Evolutionary conservation across 2,113 vertebrate species (phyloP), one percentile per base, ranked within the genome.

Genomic region (Bagarius yarrelli): DNA sequence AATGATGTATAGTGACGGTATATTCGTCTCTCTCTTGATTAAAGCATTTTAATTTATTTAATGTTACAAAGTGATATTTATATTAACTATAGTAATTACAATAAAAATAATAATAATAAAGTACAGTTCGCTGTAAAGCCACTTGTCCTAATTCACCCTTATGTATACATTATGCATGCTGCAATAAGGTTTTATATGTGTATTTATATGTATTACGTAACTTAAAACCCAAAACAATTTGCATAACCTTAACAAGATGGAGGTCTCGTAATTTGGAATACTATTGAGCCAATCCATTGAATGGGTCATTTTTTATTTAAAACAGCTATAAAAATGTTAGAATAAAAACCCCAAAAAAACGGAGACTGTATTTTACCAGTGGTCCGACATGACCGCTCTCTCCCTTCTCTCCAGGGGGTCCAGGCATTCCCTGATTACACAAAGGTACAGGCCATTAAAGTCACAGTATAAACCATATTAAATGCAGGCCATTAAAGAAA

Each of bases 381-480:
- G 93, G 88, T 59, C 96, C 96, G 4, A 95, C 95, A 0, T 96
- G 93, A 34, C 96, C 96, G 0, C 91, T 94, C 30, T 98, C 96
- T 6, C 96, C 96, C 63, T 98, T 98, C 74, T 98, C 96, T 0
- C 96, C 96, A 0, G 95, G 87, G 5, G 86, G 91, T 60, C 96
- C 96, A 4, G 96, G 96, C 93, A 98, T 94, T 47, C 96, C 96
- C 96, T 98, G 85, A 0, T 70, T 82, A 89, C 27, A 55, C 47
- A 88, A 53, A 78, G 32, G 25, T 73, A 56, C 25, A 59, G 13
- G 64, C 81, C 64, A 61, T 85, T 60, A 86, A 72, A 30, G 32
- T 55, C n/a, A 71, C 72, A 73, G 44, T 27, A 67, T 14, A 9
- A 57, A 61, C 16, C 72, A 13, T 40, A 52, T 60, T 76, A 8